phyloP scores from a whole-genome alignment of 2,888 invertebrate genomes.

The Disparrhopalites patrizii region DNA sequence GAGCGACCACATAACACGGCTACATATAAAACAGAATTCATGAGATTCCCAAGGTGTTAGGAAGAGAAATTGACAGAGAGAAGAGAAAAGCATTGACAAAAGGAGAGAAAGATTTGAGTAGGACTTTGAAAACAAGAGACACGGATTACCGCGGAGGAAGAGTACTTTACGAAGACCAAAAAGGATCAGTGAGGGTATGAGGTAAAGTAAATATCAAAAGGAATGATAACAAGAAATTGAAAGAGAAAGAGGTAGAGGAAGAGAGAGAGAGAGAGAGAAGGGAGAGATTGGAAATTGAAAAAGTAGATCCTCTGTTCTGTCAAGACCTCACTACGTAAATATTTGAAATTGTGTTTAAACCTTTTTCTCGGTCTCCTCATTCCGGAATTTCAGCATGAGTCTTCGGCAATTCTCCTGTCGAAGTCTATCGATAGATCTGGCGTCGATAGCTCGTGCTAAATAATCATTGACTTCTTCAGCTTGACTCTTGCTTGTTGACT shows the following conservation, averaged over 20 bases:
- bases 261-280: conserved; percentile 8
- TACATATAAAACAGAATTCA: too few relatives aligned
- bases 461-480: conserved; percentile 91
- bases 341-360: conserved; percentile 28
- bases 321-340: conserved; percentile 18
- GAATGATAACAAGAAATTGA: background rate
- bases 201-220: too few relatives aligned
- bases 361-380: conserved; percentile 64
- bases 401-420: conserved; percentile 79
- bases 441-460: conserved; percentile 91
- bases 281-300: conserved; percentile 9
- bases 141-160: too few relatives aligned
- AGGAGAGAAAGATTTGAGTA: too few relatives aligned
- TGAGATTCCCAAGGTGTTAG: too few relatives aligned
- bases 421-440: conserved; percentile 83
- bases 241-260: background rate
- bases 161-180: too few relatives aligned
- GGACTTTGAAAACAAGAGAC: too few relatives aligned
- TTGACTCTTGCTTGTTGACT: conserved; percentile 19
- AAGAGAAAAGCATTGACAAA: too few relatives aligned
- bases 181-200: too few relatives aligned
- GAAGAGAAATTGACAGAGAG: too few relatives aligned
- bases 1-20: too few relatives aligned
- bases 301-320: conserved; percentile 6
- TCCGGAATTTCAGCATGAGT: conserved; percentile 78